These are phyloP conservation scores for Stegastes partitus DNA, from an alignment of 2,113 vertebrate species.

Conservation along the genomic window DNA sequence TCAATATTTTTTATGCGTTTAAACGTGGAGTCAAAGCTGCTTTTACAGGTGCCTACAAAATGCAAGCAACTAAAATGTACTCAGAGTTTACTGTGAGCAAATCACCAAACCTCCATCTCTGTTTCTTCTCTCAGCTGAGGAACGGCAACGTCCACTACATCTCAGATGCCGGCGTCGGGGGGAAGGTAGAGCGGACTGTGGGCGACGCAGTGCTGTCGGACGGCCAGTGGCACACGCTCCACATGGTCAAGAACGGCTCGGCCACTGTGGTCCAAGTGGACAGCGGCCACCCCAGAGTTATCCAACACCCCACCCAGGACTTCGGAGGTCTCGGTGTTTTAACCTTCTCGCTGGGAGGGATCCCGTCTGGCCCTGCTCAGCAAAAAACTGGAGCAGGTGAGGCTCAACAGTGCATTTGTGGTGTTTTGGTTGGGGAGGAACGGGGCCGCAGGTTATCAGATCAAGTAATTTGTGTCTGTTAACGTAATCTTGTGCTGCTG, in stretches of 20 bases:
- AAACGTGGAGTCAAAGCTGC: no score
- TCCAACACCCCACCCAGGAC: conserved; percentile 91
- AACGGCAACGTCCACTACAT: conserved; percentile 93
- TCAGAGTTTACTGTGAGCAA: background rate
- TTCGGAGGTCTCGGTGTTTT: conserved; percentile 92
- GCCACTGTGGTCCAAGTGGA: conserved; percentile 88
- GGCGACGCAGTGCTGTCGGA: conserved; percentile 89
- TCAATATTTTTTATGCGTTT: no score
- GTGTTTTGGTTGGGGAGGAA: background rate
- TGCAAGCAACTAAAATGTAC: no score
- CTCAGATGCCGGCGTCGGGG: conserved; percentile 92
- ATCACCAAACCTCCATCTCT: background rate
- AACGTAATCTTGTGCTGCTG: background rate
- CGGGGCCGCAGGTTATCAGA: background rate
- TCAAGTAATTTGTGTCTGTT: background rate
- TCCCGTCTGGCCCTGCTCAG: conserved; percentile 85
- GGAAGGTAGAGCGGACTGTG: conserved; percentile 94
- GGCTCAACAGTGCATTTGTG: background rate
- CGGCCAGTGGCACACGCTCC: conserved; percentile 93
- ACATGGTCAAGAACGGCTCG: conserved; percentile 89
- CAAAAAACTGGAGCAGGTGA: conserved; percentile 89
- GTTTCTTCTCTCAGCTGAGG: conserved; percentile 85
- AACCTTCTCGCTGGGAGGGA: conserved; percentile 94
- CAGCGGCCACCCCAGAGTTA: conserved; percentile 80
- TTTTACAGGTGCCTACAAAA: no score